Base-by-base conservation (phyloP, 1,140 invertebrate species). In the Drosophila sulfurigaster region DNA sequence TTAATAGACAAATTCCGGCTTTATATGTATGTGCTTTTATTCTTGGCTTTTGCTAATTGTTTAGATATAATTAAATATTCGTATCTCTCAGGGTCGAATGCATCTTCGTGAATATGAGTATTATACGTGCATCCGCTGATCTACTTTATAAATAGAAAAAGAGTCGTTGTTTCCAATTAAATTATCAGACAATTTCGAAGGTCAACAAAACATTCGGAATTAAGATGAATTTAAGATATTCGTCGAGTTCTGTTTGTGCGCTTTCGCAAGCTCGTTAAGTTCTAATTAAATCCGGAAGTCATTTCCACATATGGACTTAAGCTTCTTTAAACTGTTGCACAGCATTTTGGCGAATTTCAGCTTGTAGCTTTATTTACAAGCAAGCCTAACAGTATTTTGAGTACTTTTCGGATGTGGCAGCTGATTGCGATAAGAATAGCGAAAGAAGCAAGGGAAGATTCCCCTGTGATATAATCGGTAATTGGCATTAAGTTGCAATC, bases 281-380 rank as follows among this genome's bases (percentile, higher is more conserved):
- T 48, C 32, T 57, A 30, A 38, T 30, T 46, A 62, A 68, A 54
- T 48, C 20, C 48, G 51, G 66, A 62, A 69, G 28, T 32, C 20
- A 25, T 72, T 72, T n/a, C 20, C 10, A 13, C 20, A 28, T 28
- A 25, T 49, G 11, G 7, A 28, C 48, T 28, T 68, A 63, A 52
- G 41, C 41, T 30, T 20, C 13, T 57, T 16, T 58, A 38, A 20
- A 30, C 49, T 38, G 11, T 15, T 15, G 11, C 28, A 13, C 51
- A 8, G 16, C 13, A 30, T n/a, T 52, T 66, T 10, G 38, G 28
- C 11, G 16, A 59, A 67, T 52, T 67, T 59, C 15, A 28, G 25
- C 10, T 15, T 48, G 41, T 48, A 16, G 68, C 73, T 78, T 66
- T 71, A 68, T 79, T 71, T 72, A 77, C 71, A 79, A 75, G 57